Evolutionary conservation across 2,797 vertebrate species (phyloP).

Genomic region (Ispidina picta): DNA sequence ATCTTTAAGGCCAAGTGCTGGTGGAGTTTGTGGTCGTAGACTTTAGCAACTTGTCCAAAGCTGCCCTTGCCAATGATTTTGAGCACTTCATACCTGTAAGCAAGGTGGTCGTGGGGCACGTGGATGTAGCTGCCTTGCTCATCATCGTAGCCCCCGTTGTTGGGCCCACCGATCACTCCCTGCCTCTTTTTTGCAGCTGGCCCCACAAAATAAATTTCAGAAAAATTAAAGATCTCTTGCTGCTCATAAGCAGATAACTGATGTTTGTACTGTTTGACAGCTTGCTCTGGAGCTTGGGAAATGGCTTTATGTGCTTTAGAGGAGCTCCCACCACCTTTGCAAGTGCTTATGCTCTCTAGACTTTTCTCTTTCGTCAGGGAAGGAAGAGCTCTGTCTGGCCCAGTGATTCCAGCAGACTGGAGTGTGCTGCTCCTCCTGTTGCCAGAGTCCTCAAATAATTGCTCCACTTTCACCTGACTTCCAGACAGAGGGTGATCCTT

Average conservation of each 20-base stretch:
- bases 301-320: slow-evolving; percentile 77
- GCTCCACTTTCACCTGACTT: slow-evolving; percentile 90
- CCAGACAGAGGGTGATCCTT: slow-evolving; percentile 82
- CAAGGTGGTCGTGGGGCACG: slow-evolving; percentile 94
- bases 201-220: slow-evolving; percentile 94
- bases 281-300: slow-evolving; percentile 89
- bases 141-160: slow-evolving; percentile 94
- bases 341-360: slow-evolving; percentile 77
- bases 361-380: slow-evolving; percentile 85
- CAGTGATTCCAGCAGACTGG: slow-evolving; percentile 78
- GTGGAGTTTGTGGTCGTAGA: slow-evolving; percentile 95
- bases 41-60: slow-evolving; percentile 97
- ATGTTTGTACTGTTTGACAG: slow-evolving; percentile 90
- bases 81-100: slow-evolving; percentile 95
- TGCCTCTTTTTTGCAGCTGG: slow-evolving; percentile 94
- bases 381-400: slow-evolving; percentile 78
- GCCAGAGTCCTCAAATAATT: slow-evolving; percentile 91
- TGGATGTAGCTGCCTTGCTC: slow-evolving; percentile 95
- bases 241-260: slow-evolving; percentile 90
- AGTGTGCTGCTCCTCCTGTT: slow-evolving; percentile 84
- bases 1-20: slow-evolving; percentile 97
- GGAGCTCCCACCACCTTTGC: slow-evolving; percentile 69
- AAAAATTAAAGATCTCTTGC: slow-evolving; percentile 88
- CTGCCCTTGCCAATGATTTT: slow-evolving; percentile 98
- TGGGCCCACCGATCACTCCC: slow-evolving; percentile 88